A percentile compares a stretch with the other conserved stretches of the same genome.
Conservation (phyloP, 2,113 vertebrate genomes). For the Coryphaenoides rupestris region DNA sequence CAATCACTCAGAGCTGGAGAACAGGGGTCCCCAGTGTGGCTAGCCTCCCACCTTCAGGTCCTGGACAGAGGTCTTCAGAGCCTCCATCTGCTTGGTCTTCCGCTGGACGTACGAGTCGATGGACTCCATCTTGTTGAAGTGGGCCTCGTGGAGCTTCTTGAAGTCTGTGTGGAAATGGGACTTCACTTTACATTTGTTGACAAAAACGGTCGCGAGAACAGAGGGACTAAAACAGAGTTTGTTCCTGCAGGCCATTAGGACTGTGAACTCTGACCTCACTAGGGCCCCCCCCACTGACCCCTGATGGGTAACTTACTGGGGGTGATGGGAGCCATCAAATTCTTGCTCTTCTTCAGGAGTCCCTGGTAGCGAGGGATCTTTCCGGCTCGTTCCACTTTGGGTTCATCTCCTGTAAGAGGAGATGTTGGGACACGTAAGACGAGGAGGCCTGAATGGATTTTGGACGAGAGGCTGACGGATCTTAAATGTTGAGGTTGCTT, state of each 20-base stretch:
- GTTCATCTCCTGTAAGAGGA: constrained; percentile 13
- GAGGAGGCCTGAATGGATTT: too few species aligned
- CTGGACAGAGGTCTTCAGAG: constrained; percentile 59
- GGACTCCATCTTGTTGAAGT: constrained; percentile 93
- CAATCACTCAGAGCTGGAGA: background rate
- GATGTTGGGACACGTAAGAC: background rate
- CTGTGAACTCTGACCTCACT: too few species aligned
- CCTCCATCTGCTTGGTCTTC: constrained; percentile 77
- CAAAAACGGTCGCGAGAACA: too few species aligned
- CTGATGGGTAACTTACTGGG: constrained; percentile 82
- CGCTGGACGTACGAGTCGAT: constrained; percentile 87
- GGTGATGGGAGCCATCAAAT: constrained; percentile 66
- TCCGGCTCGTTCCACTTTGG: constrained; percentile 29
- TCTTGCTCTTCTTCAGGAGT: constrained; percentile 58
- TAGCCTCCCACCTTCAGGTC: constrained; percentile 75
- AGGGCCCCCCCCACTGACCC: too few species aligned
- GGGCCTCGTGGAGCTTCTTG: constrained; percentile 88
- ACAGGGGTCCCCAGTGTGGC: background rate
- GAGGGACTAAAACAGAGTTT: too few species aligned
- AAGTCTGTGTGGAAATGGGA: constrained; percentile 76
- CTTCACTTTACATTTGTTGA: background rate
- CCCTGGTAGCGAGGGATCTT: constrained; percentile 68
- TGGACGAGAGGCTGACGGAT: too few species aligned
- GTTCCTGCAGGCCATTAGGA: too few species aligned
- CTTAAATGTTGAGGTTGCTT: too few species aligned